phyloP scores from a whole-genome alignment of 2,888 invertebrate species.

The Mythimna ferrago region DNA sequence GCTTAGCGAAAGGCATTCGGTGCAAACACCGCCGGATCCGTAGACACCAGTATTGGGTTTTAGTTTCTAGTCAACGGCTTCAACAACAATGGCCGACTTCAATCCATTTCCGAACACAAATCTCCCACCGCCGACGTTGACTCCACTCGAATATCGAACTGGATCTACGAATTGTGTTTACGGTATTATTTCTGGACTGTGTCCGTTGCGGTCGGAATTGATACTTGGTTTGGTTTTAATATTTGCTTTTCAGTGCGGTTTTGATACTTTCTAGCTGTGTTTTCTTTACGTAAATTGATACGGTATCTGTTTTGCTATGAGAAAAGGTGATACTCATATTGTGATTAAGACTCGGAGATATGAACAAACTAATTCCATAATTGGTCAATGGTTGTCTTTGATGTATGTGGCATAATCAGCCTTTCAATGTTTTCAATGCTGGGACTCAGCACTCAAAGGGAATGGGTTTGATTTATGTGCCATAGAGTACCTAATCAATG shows the following conservation, averaged over 20 bases:
- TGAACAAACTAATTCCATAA: too few species aligned
- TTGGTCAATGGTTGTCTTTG: too few species aligned
- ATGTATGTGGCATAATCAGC: too few species aligned
- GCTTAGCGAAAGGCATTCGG: constrained; percentile 66
- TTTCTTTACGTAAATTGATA: neutral
- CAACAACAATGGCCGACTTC: constrained; percentile 81
- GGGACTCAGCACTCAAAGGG: too few species aligned
- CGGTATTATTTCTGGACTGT: constrained; percentile 76
- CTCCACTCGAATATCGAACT: constrained; percentile 78
- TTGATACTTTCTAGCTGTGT: neutral
- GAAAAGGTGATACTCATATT: neutral
- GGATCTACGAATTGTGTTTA: constrained; percentile 80
- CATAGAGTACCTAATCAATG: too few species aligned
- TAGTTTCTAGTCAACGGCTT: constrained; percentile 78
- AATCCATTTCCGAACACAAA: constrained; percentile 85
- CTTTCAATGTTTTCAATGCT: too few species aligned
- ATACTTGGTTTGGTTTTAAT: constrained; percentile 31
- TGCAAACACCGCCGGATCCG: constrained; percentile 70
- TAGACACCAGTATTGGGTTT: constrained; percentile 73
- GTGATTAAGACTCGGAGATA: too few species aligned
- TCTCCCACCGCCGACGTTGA: constrained; percentile 77
- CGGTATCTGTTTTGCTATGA: neutral
- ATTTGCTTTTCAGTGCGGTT: constrained; percentile 2
- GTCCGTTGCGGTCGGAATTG: constrained; percentile 65
- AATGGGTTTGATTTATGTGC: too few species aligned